phyloP scores from a whole-genome alignment of 2,113 vertebrate species.

The Trachemys scripta region DNA sequence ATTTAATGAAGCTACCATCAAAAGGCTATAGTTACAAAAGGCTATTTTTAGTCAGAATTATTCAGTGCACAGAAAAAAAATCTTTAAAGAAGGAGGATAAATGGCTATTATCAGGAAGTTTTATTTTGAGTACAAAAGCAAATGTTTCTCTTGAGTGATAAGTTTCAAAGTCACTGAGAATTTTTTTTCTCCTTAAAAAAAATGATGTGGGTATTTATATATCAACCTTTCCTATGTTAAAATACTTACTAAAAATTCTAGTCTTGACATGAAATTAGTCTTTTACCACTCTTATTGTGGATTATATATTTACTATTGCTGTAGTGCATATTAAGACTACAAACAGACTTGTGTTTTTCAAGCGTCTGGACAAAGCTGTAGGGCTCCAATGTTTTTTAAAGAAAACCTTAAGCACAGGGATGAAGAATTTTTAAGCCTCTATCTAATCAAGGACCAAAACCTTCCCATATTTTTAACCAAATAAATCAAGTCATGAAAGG shows the following conservation, averaged over 20 bases:
- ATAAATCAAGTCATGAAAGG: neutral
- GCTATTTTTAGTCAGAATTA: neutral
- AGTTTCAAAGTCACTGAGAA: neutral
- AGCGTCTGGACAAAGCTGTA: neutral
- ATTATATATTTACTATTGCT: neutral
- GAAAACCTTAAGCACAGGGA: neutral
- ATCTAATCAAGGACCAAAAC: neutral
- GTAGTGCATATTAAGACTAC: neutral
- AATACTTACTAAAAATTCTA: neutral
- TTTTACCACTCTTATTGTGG: neutral
- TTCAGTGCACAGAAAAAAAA: accelerated
- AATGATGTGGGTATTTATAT: neutral
- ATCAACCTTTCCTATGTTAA: neutral
- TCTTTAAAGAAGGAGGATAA: neutral
- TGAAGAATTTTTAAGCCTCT: neutral
- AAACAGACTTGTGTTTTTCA: neutral
- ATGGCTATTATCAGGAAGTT: neutral
- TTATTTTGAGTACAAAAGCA: neutral
- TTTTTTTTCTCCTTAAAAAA: neutral
- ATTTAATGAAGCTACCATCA: neutral
- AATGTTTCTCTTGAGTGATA: neutral
- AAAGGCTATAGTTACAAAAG: neutral
- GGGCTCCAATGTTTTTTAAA: neutral
- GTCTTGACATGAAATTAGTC: too few species aligned
- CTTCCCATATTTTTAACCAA: neutral